phyloP scores from a whole-genome alignment of 2,113 vertebrate species.

The Pteruthius melanotis region DNA sequence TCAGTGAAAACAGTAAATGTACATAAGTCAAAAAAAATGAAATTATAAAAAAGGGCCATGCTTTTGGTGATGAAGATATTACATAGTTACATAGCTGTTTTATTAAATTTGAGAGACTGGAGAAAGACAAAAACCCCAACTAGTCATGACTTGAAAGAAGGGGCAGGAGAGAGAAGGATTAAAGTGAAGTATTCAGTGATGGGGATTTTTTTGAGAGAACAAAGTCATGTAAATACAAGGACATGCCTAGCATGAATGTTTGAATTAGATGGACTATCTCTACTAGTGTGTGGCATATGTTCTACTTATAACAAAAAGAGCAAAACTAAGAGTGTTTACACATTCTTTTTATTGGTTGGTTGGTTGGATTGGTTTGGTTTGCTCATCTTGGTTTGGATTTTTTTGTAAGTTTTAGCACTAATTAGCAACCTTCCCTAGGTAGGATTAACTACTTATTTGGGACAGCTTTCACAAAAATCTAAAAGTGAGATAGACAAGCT shows the following conservation, averaged over 20 bases:
- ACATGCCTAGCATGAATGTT: accelerated
- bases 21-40: neutral
- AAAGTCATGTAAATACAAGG: neutral
- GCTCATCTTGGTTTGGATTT: neutral
- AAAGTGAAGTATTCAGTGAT: neutral
- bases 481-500: neutral
- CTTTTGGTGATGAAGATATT: neutral
- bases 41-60: neutral
- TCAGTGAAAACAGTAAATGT: accelerated
- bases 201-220: neutral
- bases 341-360: neutral
- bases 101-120: neutral
- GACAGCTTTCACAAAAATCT: neutral
- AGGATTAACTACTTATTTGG: neutral
- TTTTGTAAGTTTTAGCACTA: neutral
- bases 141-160: neutral
- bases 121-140: neutral
- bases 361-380: neutral
- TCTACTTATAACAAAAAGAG: neutral
- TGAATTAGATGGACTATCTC: neutral
- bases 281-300: neutral
- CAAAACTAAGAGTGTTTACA: neutral
- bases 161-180: neutral
- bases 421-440: neutral
- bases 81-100: neutral